These are phyloP conservation scores for Hyalella azteca DNA, from an alignment of 2,888 invertebrate species.

Conservation along the genomic window DNA sequence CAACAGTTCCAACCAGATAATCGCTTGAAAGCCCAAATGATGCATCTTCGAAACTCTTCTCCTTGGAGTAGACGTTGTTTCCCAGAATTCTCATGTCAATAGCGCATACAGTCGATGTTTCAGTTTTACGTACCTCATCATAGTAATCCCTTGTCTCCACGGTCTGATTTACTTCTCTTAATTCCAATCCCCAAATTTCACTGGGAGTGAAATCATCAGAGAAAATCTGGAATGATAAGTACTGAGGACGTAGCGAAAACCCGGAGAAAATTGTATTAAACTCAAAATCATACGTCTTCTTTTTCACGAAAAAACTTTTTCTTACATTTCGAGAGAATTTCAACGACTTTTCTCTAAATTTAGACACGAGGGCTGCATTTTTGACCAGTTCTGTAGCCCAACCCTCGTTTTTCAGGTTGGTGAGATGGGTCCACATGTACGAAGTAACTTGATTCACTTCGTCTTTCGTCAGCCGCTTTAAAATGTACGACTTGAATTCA, in stretches of 20 bases:
- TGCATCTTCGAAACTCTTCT: not conserved
- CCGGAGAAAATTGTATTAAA: not conserved
- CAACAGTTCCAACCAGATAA: not conserved
- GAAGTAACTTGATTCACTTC: conserved; percentile 91
- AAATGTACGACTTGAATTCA: conserved; percentile 74
- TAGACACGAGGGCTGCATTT: not conserved
- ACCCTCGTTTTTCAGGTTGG: conserved; percentile 79
- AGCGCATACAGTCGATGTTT: not conserved
- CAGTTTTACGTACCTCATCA: not conserved
- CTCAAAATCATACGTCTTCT: conserved; percentile 18
- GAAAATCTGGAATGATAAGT: not conserved
- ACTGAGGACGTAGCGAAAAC: not conserved
- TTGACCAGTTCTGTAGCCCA: conserved; percentile 66
- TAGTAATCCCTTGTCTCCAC: not conserved
- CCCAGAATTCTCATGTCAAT: not conserved
- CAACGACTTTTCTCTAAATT: not conserved
- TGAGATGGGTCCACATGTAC: conserved; percentile 93
- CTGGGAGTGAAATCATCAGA: conserved; percentile 1
- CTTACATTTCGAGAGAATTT: conserved; percentile 13
- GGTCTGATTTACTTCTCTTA: not conserved
- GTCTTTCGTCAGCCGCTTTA: conserved; percentile 74
- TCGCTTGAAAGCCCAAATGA: not conserved
- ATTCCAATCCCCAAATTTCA: not conserved
- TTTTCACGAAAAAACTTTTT: not conserved
- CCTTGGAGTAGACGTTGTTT: not conserved